phyloP scores from a whole-genome alignment of 1,140 invertebrate species.

The Ridgeia piscesae region DNA sequence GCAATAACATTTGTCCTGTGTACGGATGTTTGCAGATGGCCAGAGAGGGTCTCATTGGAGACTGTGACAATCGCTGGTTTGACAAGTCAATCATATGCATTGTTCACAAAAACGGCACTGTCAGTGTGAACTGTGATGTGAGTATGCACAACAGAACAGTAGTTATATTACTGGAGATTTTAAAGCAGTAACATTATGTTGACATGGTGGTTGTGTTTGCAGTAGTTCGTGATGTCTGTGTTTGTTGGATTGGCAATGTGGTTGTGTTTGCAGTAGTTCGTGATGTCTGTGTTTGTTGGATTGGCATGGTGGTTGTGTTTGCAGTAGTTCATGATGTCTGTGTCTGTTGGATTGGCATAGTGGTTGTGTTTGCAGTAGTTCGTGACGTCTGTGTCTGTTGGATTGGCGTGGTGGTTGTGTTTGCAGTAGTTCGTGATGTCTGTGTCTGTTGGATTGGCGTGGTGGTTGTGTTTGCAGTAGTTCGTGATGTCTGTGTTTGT shows the following conservation, averaged over 20 bases:
- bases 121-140: slow-evolving; percentile 57
- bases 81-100: slow-evolving; percentile 62
- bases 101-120: slow-evolving; percentile 60
- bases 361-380: slow-evolving; percentile 46
- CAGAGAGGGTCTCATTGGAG: slow-evolving; percentile 50
- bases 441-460: neutral
- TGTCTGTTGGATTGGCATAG: neutral
- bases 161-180: neutral
- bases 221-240: neutral
- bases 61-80: slow-evolving; percentile 62
- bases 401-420: neutral
- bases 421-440: slow-evolving; percentile 46
- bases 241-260: neutral
- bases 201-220: no score
- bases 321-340: slow-evolving; percentile 46
- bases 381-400: neutral
- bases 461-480: slow-evolving; percentile 46
- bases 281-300: neutral
- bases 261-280: slow-evolving; percentile 46
- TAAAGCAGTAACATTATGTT: neutral
- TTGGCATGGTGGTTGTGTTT: slow-evolving; percentile 2
- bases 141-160: slow-evolving; percentile 34
- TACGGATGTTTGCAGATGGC: slow-evolving; percentile 40
- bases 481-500: neutral
- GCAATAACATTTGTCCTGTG: no score